Conservation (phyloP, 2,888 invertebrate genomes). For the Hydrotaea diabolus region DNA sequence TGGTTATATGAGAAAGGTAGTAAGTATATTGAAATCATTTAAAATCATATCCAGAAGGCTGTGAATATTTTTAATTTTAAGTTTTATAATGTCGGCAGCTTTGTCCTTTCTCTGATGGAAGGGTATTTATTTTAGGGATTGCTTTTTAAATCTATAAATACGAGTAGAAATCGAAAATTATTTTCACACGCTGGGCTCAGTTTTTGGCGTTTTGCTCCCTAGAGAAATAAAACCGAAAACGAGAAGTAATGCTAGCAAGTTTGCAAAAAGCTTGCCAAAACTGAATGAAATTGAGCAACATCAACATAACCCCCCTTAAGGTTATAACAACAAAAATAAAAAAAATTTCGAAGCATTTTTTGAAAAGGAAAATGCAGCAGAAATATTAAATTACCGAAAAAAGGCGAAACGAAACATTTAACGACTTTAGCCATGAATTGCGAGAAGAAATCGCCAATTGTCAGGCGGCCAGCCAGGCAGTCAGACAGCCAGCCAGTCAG, state of each 20-base stretch:
- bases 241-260: background rate
- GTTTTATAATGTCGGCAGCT: too few species aligned
- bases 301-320: slow-evolving; percentile 21
- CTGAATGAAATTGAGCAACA: slow-evolving; percentile 12
- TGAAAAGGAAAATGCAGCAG: slow-evolving; percentile 47
- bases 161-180: background rate
- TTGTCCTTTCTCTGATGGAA: background rate
- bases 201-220: background rate
- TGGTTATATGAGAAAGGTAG: too few species aligned
- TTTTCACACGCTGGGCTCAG: background rate
- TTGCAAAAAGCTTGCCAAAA: background rate
- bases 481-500: background rate
- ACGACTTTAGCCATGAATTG: slow-evolving; percentile 50
- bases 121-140: background rate
- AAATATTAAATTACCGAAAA: slow-evolving; percentile 46
- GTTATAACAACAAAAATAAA: slow-evolving; percentile 20
- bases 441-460: slow-evolving; percentile 37
- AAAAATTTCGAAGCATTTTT: slow-evolving; percentile 21
- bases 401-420: slow-evolving; percentile 43
- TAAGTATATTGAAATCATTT: background rate
- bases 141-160: background rate
- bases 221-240: background rate
- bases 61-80: background rate
- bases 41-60: background rate
- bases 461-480: background rate